Evolutionary conservation across 2,113 vertebrate genomes (phyloP).

Genomic region (Callocephalon fimbriatum): DNA sequence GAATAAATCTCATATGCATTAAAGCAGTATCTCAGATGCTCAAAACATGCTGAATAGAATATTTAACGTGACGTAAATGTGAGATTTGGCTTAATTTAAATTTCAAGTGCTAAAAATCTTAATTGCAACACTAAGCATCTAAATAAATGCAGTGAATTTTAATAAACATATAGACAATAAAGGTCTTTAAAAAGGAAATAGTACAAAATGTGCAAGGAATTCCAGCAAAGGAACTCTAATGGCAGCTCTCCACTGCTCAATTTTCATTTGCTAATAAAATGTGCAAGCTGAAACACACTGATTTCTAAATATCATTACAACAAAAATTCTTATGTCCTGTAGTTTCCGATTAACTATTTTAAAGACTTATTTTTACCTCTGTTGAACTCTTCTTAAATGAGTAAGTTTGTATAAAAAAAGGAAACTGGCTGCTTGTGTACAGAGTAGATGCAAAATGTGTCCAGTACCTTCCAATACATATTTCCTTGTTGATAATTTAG

Average conservation of each 20-base stretch:
- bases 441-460: not conserved
- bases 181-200: not conserved
- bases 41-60: not conserved
- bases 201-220: not conserved
- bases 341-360: not conserved
- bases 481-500: not conserved
- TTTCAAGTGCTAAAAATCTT: not conserved
- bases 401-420: not conserved
- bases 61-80: not conserved
- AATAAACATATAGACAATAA: not conserved
- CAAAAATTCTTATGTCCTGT: not conserved
- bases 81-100: not conserved
- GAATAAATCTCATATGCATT: not conserved
- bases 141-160: not conserved
- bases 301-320: not conserved
- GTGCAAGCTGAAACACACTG: not conserved
- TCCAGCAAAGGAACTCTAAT: not conserved
- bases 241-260: not conserved
- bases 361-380: not conserved
- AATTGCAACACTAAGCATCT: not conserved
- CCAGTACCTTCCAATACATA: not conserved
- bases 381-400: not conserved
- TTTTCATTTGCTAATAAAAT: conserved; percentile 7
- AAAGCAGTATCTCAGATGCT: not conserved
- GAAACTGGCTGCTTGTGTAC: not conserved